Base-by-base conservation (phyloP, 2,888 invertebrate genomes). In the Lacanobia oleracea region DNA sequence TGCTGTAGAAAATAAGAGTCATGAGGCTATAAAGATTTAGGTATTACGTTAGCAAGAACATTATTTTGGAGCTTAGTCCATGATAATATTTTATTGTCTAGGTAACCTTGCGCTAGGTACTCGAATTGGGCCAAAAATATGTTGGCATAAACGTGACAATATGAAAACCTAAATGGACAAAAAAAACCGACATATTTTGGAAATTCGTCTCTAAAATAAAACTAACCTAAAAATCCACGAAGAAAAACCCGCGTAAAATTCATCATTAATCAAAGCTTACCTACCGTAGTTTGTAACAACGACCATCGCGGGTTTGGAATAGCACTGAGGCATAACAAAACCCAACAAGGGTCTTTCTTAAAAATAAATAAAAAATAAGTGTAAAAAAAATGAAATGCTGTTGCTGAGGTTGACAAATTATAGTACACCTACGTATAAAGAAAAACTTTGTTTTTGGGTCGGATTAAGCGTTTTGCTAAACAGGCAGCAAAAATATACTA, bases 321-420 rank as follows among this genome's bases (percentile, higher is more conserved):
- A 54, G 54, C 82, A 67, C 61, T 67, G 73, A 66, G 37, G 61
- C 79, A 74, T 67, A 68, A 78, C 66, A 75, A 73, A 65, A 45
- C 63, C 33, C 60, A 50, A 83, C 67, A 81, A 67, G 67, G 72
- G 64, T 53, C 57, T 61, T 72, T 64, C 62, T 77, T 69, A 56
- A 69, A 83, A 74, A 68, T 61, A 80, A 82, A 72, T 57, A 69
- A 74, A 69, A 73, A 82, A 63, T 45, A 56, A 63, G 57, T 68
- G 48, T 59, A 66, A 78, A 82, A 82, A 75, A 59, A 57, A 71
- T 79, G 57, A 66, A 66, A 71, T 21, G 48, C 53, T 83, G 74
- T 37, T 50, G 54, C 40, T 59, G 71, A 67, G 71, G 74, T 81
- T 81, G 81, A 81, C 81, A 81, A 81, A 81, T 83, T 67, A 75